Evolutionary conservation across 2,888 invertebrate genomes (phyloP).

Genomic region (Chirona hameri): DNA sequence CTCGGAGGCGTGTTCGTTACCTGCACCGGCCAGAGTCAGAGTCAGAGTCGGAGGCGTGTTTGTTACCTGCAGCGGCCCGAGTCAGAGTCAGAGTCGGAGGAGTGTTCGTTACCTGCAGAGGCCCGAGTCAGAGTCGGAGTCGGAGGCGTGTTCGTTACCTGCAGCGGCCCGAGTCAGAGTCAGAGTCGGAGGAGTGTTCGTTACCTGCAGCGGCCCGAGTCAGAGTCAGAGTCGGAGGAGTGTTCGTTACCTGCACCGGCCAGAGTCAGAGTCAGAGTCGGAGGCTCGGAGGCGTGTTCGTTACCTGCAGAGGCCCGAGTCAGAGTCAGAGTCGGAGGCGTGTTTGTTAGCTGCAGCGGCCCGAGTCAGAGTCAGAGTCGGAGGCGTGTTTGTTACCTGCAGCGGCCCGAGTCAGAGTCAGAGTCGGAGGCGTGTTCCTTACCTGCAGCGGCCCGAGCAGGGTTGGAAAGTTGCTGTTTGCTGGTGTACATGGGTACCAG

Average conservation of each 20-base stretch:
- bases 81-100: no score
- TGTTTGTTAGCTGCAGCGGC: slow-evolving; percentile 50
- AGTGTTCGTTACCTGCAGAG: slow-evolving; percentile 45
- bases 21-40: slow-evolving; percentile 50
- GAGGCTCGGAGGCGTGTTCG: no score
- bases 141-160: slow-evolving; percentile 31
- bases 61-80: slow-evolving; percentile 50
- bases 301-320: slow-evolving; percentile 50
- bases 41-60: no score
- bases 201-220: slow-evolving; percentile 50
- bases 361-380: no score
- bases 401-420: slow-evolving; percentile 50
- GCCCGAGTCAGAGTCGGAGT: slow-evolving; percentile 45
- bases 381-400: slow-evolving; percentile 32
- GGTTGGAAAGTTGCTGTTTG: no score
- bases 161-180: slow-evolving; percentile 50
- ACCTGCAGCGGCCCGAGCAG: slow-evolving; percentile 52
- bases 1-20: slow-evolving; percentile 13
- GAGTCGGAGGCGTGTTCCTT: no score
- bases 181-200: no score
- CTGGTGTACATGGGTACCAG: no score
- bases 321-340: no score
- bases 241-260: slow-evolving; percentile 50
- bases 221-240: no score
- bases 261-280: no score